Evolutionary conservation across 2,888 invertebrate species (phyloP).

Genomic region (Agrochola macilenta): DNA sequence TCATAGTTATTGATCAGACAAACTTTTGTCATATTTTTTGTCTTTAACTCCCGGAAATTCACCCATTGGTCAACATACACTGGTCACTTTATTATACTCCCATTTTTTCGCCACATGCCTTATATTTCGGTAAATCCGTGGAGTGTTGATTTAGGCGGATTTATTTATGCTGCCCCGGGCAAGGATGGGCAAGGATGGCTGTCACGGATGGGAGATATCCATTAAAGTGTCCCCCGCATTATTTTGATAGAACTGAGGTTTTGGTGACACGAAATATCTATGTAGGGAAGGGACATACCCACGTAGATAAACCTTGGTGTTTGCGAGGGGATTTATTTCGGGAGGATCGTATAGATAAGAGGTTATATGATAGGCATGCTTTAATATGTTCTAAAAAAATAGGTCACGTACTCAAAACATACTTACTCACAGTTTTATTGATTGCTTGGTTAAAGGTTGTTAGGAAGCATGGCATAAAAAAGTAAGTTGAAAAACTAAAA

Average conservation of each 20-base stretch:
- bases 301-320: constrained; percentile 13
- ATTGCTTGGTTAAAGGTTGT: background rate
- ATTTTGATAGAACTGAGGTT: constrained; percentile 53
- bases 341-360: background rate
- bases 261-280: constrained; percentile 36
- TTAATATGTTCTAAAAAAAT: background rate
- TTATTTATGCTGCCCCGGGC: constrained; percentile 65
- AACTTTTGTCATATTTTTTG: no score
- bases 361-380: background rate
- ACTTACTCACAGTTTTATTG: background rate
- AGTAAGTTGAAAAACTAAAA: no score
- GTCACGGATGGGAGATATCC: constrained; percentile 59
- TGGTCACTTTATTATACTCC: constrained; percentile 24
- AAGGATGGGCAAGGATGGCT: constrained; percentile 56
- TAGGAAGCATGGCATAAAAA: no score
- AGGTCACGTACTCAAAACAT: no score
- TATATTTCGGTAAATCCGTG: constrained; percentile 51
- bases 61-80: background rate
- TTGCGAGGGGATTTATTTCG: constrained; percentile 14
- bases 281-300: background rate
- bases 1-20: background rate
- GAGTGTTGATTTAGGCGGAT: constrained; percentile 68
- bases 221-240: constrained; percentile 60
- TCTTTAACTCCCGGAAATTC: background rate
- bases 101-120: constrained; percentile 45